These are phyloP conservation scores for Timema podura DNA, from an alignment of 2,888 invertebrate genomes.

Conservation along the genomic window DNA sequence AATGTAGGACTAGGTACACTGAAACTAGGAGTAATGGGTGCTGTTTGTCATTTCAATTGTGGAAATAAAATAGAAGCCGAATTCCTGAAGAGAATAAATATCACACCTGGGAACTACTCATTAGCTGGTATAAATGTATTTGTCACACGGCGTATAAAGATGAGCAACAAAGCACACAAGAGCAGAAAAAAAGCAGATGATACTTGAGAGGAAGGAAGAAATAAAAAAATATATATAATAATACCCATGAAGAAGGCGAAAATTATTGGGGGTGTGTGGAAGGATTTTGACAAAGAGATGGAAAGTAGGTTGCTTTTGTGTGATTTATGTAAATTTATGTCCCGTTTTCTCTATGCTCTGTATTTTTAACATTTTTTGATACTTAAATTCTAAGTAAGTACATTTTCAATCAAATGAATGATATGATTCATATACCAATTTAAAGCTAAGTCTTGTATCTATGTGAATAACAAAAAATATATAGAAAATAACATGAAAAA, in stretches of 20 bases:
- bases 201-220: neutral
- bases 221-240: neutral
- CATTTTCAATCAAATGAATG: no score
- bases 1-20: neutral
- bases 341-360: neutral
- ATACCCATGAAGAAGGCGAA: neutral
- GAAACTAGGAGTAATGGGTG: neutral
- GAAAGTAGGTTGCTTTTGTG: neutral
- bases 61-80: neutral
- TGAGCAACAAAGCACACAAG: neutral
- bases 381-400: neutral
- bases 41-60: constrained; percentile 3
- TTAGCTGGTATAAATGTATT: neutral
- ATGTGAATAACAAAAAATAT: no score
- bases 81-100: neutral
- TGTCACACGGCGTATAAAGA: neutral
- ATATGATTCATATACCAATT: no score
- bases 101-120: neutral
- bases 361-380: neutral
- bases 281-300: neutral
- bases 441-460: no score
- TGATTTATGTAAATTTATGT: neutral
- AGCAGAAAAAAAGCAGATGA: neutral
- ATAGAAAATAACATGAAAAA: no score
- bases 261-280: neutral